A percentile compares a stretch with the other conserved stretches of the same genome.
phyloP scores from a whole-genome alignment of 2,888 invertebrate genomes.

The Stramonita haemastoma region DNA sequence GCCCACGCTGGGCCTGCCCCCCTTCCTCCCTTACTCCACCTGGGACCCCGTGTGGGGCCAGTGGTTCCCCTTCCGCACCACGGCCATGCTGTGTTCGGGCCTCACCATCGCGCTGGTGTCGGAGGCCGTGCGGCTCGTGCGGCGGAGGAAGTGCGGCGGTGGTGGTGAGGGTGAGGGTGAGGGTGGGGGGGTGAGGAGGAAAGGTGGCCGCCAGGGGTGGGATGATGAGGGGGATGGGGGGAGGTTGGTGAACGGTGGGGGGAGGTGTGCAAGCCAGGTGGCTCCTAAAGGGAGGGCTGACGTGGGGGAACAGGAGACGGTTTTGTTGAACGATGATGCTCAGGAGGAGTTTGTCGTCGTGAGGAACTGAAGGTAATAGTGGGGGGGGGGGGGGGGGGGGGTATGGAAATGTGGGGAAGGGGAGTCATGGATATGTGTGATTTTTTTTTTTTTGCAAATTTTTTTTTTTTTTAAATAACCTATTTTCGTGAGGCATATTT shows the following conservation, averaged over 20 bases:
- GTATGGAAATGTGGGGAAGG: no score
- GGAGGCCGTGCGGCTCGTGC: conserved; percentile 31
- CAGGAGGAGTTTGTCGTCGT: neutral
- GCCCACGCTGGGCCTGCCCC: conserved; percentile 66
- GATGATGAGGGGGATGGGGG: neutral
- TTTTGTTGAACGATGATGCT: neutral
- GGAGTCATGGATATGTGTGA: no score
- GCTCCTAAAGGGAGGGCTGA: neutral
- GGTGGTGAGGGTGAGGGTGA: neutral
- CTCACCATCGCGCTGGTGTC: conserved; percentile 56
- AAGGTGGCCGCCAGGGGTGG: neutral
- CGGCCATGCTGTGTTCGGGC: conserved; percentile 91
- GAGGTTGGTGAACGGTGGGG: neutral
- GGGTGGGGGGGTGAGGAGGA: neutral
- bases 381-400: no score
- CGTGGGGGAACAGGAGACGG: neutral
- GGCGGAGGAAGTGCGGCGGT: neutral
- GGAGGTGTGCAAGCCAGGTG: neutral
- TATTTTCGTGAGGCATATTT: no score
- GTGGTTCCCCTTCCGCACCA: conserved; percentile 95
- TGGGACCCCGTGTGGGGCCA: conserved; percentile 83
- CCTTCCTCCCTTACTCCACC: conserved; percentile 84
- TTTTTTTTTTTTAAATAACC: no score
- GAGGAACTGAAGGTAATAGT: neutral
- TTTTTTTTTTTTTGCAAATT: no score